Base-by-base conservation (phyloP, 2,888 invertebrate species). In the Boloria euphrosyne region DNA sequence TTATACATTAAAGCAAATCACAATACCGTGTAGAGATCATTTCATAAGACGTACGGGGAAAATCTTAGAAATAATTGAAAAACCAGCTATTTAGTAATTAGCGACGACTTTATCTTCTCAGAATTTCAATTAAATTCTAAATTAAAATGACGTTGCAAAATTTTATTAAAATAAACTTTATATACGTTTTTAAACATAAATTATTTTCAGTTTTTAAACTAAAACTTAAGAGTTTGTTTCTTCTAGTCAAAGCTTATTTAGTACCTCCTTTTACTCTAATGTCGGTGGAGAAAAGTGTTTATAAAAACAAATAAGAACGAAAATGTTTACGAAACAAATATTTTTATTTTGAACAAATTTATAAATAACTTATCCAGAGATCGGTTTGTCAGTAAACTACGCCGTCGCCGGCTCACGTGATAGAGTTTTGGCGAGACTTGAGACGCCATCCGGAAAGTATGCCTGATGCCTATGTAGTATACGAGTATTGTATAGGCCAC, bases 361-460 rank as follows among this genome's bases (percentile, higher is more conserved):
- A 57, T 46, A 57, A 57, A 57, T 57, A 57, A 22, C 2, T 57
- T 57, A 27, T 57, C 57, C 57, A 57, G 57, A 57, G 27, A 57
- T 46, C 22, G 22, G 16, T 57, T 57, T 27, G 46, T 57, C 46
- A 16, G n/a, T 27, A 46, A 16, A 27, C 16, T 57, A 44, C 57
- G 57, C 27, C 57, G 57, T 27, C 22, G 55, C 55, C 27, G 4
- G 0, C 10, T 54, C 63, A 57, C 62, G 55, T 55, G 50, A 50
- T 13, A 13, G 7, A 4, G 51, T 63, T 27, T 63, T 63, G 63
- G 63, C 63, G 49, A 43, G 57, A n/a, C 46, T 22, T n/a, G 0
- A 44, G 22, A 57, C 44, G 57, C 57, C 57, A 22, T 22, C 10
- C 10, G 46, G 46, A 16, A 46, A 46, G n/a, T 57, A 55, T 13